A percentile compares a stretch with the other conserved stretches of the same genome.
Evolutionary conservation across 2,888 invertebrate species (phyloP).

Genomic region (Zygogramma bicolorata): DNA sequence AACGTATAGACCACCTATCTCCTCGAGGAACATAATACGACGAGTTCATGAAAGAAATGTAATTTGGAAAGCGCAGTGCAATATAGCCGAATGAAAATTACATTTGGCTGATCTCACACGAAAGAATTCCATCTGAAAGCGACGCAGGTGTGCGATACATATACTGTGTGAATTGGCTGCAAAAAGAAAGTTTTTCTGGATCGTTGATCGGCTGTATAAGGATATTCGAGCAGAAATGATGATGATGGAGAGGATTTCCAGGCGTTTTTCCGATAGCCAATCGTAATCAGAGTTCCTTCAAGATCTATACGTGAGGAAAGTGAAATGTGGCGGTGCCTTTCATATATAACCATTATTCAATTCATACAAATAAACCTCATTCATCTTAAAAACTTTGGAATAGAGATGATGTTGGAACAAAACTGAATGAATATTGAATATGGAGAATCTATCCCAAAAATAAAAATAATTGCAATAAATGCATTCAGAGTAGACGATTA

Average conservation of each 20-base stretch:
- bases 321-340: too few species aligned
- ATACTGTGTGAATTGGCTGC: not conserved
- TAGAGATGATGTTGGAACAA: too few species aligned
- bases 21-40: constrained; percentile 12
- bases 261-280: not conserved
- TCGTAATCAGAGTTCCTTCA: too few species aligned
- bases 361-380: too few species aligned
- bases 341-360: too few species aligned
- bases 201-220: not conserved
- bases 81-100: constrained; percentile 34
- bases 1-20: constrained; percentile 25
- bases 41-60: constrained; percentile 34
- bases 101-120: constrained; percentile 24
- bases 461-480: too few species aligned
- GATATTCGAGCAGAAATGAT: not conserved
- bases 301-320: too few species aligned
- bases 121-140: constrained; percentile 26
- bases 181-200: not conserved
- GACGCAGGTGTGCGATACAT: constrained; percentile 35
- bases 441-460: too few species aligned
- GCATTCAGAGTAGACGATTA: too few species aligned
- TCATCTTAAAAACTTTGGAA: too few species aligned
- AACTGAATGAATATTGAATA: too few species aligned
- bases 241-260: not conserved
- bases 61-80: constrained; percentile 33